Evolutionary conservation across 2,113 vertebrate species (phyloP).

Genomic region (Psilopogon haemacephalus): DNA sequence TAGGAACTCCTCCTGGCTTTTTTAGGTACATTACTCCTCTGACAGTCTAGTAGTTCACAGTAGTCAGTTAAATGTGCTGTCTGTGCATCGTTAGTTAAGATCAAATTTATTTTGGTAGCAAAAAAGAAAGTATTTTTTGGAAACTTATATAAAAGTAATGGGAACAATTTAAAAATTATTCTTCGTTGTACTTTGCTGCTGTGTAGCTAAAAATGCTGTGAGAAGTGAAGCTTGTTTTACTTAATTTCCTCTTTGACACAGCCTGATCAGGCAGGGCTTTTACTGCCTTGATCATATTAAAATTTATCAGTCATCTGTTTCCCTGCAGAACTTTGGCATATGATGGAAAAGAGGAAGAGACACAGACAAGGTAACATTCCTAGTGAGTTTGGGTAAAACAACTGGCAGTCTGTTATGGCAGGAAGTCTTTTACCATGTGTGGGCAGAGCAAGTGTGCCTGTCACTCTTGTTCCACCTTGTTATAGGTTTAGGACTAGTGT

Average conservation of each 20-base stretch:
- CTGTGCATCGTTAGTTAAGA: neutral
- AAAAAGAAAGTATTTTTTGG: neutral
- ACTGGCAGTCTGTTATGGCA: neutral
- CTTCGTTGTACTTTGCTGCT: neutral
- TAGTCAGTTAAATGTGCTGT: neutral
- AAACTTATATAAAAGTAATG: neutral
- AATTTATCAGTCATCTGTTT: neutral
- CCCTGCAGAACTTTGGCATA: neutral
- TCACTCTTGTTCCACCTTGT: neutral
- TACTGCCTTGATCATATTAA: neutral
- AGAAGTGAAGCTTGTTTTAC: neutral
- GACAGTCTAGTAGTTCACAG: neutral
- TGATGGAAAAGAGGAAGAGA: neutral
- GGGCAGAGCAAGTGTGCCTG: fast-evolving
- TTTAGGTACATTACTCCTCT: neutral
- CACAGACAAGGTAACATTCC: neutral
- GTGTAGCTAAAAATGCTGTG: neutral
- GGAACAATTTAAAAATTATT: neutral
- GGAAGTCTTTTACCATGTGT: neutral
- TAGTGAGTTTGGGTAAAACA: neutral
- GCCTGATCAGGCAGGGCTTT: neutral
- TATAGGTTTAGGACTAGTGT: no score
- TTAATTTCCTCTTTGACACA: neutral
- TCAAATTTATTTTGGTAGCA: neutral
- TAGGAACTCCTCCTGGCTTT: neutral